Evolutionary conservation across 2,888 invertebrate genomes (phyloP), one percentile per base, ranked within the genome.

Genomic region (Synergus laeviventris): DNA sequence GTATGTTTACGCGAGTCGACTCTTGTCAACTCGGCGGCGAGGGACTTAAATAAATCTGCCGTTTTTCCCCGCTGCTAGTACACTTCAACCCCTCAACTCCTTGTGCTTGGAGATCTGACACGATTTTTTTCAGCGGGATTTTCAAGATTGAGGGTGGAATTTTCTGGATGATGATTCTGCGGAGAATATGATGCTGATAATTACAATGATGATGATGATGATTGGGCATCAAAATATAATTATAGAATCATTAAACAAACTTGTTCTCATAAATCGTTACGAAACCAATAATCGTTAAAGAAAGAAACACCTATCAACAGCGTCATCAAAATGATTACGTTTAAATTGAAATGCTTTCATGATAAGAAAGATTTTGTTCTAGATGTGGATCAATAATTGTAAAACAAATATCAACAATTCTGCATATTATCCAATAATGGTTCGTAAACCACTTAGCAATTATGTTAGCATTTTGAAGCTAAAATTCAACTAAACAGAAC

Each of bases 1-100:
- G 88, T 88, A 86, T 90, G 90, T 90, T 90, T 91, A 91, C 90
- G 90, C 89, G 90, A 87, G 86, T 87, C 87, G 87, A 90, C 89
- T 90, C 89, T 90, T 90, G 90, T 90, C 90, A 88, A 89, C 87
- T 87, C 84, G 87, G 87, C 86, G 87, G 86, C 87, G 83, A 86
- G 87, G 84, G 87, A 90, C 90, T 90, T 87, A 85, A 89, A 90
- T 89, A 89, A 90, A 90, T 90, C 89, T 87, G 84, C 84, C 84
- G 84, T 86, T 85, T 87, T 85, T 81, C 81, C 81, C 64, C 59
- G 45, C 45, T 66, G 45, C 54, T 21, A 24, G 60, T 31, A 77
- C 60, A 49, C 73, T 64, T 73, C 74, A 74, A 42, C 73, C 62
- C 74, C n/a, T 66, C 61, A 76, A 73, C 73, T 81, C 79, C 76